phyloP scores from a whole-genome alignment of 35 echinoderm and acorn worm species.

The Strongylocentrotus purpuratus region DNA sequence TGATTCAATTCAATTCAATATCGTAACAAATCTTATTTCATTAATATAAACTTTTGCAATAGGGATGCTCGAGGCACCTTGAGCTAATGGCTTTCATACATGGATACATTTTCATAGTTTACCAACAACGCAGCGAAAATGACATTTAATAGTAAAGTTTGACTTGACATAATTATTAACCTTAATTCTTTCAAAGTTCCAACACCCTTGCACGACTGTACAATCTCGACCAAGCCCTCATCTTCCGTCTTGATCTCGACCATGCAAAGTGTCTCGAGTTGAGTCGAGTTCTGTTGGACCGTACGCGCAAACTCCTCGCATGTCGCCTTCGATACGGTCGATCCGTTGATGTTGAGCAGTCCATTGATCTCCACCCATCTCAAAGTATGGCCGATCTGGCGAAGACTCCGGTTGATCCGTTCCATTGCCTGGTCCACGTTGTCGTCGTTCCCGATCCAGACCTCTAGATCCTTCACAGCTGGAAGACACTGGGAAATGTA shows the following conservation, averaged over 20 bases:
- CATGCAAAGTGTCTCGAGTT: not conserved
- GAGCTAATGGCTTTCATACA: too few species aligned
- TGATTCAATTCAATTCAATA: too few species aligned
- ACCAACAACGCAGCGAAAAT: too few species aligned
- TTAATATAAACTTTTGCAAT: too few species aligned
- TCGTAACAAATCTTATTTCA: too few species aligned
- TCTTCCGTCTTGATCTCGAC: not conserved
- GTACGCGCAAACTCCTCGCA: not conserved
- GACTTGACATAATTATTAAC: not conserved
- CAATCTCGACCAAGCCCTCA: not conserved
- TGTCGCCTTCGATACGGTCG: not conserved
- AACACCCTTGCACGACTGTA: not conserved
- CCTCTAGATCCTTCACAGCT: not conserved
- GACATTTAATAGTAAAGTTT: not conserved
- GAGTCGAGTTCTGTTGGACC: not conserved
- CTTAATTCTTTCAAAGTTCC: not conserved
- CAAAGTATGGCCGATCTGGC: not conserved
- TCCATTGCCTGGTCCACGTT: not conserved
- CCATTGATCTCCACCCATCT: not conserved
- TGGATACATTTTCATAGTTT: too few species aligned
- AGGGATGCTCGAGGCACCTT: too few species aligned
- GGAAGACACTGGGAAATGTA: not conserved
- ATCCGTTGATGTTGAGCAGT: not conserved
- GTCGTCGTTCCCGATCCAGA: not conserved
- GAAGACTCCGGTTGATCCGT: not conserved